A percentile compares a stretch with the other conserved stretches of the same genome.
Evolutionary conservation across 2,888 invertebrate genomes (phyloP).

Genomic region (Acrobeloides nanus): DNA sequence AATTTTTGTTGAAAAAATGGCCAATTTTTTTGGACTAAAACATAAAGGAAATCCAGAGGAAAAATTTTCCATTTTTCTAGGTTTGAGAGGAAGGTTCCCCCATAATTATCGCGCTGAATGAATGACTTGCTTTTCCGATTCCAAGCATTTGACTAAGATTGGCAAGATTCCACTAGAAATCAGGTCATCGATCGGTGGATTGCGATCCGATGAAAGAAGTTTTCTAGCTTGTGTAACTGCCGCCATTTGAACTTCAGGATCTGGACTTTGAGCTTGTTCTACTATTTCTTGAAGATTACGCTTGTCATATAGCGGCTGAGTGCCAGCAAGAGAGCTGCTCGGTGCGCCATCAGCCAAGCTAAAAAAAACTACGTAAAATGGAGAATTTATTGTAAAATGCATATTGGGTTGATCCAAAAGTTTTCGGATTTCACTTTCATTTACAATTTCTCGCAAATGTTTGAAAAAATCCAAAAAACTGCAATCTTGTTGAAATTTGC

Average conservation of each 20-base stretch:
- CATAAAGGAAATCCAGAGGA: not conserved
- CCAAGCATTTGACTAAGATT: constrained; percentile 78
- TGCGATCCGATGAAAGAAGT: constrained; percentile 88
- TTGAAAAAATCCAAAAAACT: too few species aligned
- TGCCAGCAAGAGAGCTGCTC: not conserved
- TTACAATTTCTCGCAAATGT: too few species aligned
- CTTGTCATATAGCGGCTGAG: constrained; percentile 10
- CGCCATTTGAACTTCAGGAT: constrained; percentile 72
- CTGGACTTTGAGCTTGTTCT: constrained; percentile 70
- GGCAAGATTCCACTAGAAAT: constrained; percentile 89
- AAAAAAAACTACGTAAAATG: constrained; percentile 1
- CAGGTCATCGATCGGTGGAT: constrained; percentile 93
- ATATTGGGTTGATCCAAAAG: too few species aligned
- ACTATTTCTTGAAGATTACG: constrained; percentile 70
- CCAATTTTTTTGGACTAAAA: too few species aligned
- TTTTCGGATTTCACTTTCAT: too few species aligned
- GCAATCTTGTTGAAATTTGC: too few species aligned
- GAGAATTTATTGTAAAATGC: too few species aligned
- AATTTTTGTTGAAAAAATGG: too few species aligned
- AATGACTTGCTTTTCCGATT: constrained; percentile 65
- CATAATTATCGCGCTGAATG: too few species aligned
- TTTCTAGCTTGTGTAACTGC: constrained; percentile 79
- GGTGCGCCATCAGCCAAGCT: not conserved
- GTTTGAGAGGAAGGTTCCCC: too few species aligned
- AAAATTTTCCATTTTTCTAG: not conserved